Evolutionary conservation across 1,140 invertebrate species (phyloP), one percentile per base, ranked within the genome.

Genomic region (Drosophila arizonae): DNA sequence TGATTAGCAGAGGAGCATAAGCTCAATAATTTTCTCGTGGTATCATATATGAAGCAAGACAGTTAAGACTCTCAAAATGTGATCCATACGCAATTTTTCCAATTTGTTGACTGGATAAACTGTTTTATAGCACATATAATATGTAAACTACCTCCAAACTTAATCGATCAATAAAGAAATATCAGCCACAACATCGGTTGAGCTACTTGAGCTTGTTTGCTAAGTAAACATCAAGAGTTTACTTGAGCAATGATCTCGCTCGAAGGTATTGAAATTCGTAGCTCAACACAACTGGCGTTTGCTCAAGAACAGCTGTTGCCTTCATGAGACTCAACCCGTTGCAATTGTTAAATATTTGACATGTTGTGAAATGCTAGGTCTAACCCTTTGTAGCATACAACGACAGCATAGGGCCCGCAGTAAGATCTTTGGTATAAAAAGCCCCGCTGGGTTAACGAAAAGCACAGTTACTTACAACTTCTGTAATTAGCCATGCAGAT

Each of bases 401-500:
- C 2, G 36, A 4, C 36, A 39, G 1, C 10, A 4, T 33, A 0
- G 8, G 8, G 10, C n/a, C 43, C 3, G 10, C 28, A 15, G 30
- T 13, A 1, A 28, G 21, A 55, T 17, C n/a, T 36, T 21, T 30
- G 36, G 48, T 36, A 69, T 69, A 73, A 69, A 62, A 69, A 15
- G 5, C 17, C 11, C 5, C 24, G 39, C 13, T n/a, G 26, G 0
- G 5, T 6, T 28, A 24, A 6, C 36, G 26, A 13, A 21, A 4
- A 57, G 33, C 57, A 68, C 50, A 72, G 70, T 72, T 48, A 61
- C n/a, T 17, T 48, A 52, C 30, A 8, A 5, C 15, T 36, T 43
- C 36, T 36, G 17, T 33, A 5, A n/a, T 17, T 10, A 52, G 48
- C 36, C 51, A 73, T 73, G 71, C 71, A 69, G 6, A 45, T 57